Evolutionary conservation across 2,113 vertebrate species (phyloP).

Genomic region (Dasyornis broadbenti): DNA sequence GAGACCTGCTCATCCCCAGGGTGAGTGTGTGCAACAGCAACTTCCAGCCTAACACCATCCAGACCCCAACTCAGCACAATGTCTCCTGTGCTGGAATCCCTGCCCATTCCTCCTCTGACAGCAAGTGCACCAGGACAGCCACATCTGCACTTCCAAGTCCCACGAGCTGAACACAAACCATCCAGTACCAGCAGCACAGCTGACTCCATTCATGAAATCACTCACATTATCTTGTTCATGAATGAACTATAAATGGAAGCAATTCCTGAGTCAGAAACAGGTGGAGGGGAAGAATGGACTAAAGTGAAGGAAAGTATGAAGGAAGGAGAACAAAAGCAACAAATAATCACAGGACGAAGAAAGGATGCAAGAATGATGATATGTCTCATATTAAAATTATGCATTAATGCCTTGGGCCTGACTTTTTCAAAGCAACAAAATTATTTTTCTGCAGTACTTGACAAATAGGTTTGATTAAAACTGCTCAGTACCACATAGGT

Average conservation of each 20-base stretch:
- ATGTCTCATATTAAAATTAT: neutral
- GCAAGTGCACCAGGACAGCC: neutral
- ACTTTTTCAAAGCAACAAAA: neutral
- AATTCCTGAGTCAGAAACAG: conserved; percentile 21
- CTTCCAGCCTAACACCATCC: neutral
- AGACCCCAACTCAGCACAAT: neutral
- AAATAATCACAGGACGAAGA: neutral
- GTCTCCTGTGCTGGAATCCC: neutral
- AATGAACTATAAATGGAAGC: neutral
- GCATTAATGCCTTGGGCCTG: neutral
- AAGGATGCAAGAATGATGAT: neutral
- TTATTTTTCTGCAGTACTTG: neutral
- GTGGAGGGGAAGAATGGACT: neutral
- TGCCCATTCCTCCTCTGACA: neutral
- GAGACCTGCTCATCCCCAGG: neutral
- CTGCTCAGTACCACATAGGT: neutral
- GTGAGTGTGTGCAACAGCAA: neutral
- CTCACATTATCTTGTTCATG: neutral
- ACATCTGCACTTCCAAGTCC: neutral
- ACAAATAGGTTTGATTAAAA: neutral
- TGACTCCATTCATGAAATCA: neutral
- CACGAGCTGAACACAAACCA: neutral
- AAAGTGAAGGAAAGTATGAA: neutral
- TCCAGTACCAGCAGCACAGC: neutral
- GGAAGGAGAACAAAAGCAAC: neutral